phyloP scores from a whole-genome alignment of 2,113 vertebrate genomes.

The Atlantisia rogersi region DNA sequence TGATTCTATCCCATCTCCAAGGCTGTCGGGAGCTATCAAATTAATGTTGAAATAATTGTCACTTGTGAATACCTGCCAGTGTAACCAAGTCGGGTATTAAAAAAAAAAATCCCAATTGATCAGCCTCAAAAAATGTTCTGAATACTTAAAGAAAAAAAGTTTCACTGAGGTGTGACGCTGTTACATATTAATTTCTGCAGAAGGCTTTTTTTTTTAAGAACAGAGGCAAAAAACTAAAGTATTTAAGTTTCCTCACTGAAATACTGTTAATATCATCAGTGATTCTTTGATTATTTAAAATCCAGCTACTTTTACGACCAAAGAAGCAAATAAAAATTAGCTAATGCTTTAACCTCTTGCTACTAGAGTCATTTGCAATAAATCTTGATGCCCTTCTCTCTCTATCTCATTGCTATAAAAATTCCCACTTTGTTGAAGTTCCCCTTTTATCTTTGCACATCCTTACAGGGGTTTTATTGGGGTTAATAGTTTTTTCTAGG shows the following conservation, averaged over 20 bases:
- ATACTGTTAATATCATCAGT: background rate
- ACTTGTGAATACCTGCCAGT: slow-evolving; percentile 73
- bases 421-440: background rate
- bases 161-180: slow-evolving; percentile 41
- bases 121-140: slow-evolving; percentile 70
- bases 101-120: slow-evolving; percentile 68
- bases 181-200: slow-evolving; percentile 65
- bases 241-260: slow-evolving; percentile 13
- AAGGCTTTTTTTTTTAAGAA: slow-evolving; percentile 8
- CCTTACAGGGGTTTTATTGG: slow-evolving; percentile 29
- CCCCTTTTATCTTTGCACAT: slow-evolving; percentile 25
- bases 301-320: background rate
- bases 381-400: slow-evolving; percentile 11
- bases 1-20: slow-evolving; percentile 56
- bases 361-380: slow-evolving; percentile 10
- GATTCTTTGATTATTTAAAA: slow-evolving; percentile 10
- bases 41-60: slow-evolving; percentile 73
- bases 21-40: slow-evolving; percentile 66
- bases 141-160: slow-evolving; percentile 70
- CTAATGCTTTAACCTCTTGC: slow-evolving; percentile 31
- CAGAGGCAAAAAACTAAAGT: slow-evolving; percentile 6
- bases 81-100: slow-evolving; percentile 60
- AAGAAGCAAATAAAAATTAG: slow-evolving; percentile 54
- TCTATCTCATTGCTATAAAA: slow-evolving; percentile 24
- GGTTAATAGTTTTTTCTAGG: slow-evolving; percentile 46